These are phyloP conservation scores for Tipula unca DNA, from an alignment of 2,888 invertebrate species.

Conservation along the genomic window DNA sequence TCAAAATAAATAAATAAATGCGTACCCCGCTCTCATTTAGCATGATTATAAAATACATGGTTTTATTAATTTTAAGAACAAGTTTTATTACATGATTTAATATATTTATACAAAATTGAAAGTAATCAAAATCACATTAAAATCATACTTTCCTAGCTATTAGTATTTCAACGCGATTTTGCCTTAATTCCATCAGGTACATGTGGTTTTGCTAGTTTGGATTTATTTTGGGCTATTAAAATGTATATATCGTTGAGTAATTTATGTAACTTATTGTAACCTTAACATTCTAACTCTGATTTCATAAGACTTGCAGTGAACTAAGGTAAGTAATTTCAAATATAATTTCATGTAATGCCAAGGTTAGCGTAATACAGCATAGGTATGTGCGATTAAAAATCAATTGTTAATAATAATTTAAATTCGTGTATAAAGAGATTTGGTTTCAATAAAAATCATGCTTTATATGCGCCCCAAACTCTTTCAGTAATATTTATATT, in stretches of 20 bases:
- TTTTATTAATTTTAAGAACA: too few relatives aligned
- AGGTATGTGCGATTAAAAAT: background rate
- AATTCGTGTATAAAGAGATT: too few relatives aligned
- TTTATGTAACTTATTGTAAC: too few relatives aligned
- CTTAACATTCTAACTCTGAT: background rate
- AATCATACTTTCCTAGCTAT: background rate
- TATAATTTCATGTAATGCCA: background rate
- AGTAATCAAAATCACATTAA: background rate
- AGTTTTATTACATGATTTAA: background rate
- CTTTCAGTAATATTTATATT: too few relatives aligned
- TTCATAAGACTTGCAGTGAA: background rate
- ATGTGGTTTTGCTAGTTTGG: background rate
- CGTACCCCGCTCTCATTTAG: background rate
- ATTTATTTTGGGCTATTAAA: background rate
- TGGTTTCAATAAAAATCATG: too few relatives aligned
- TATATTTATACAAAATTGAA: background rate
- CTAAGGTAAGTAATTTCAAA: background rate
- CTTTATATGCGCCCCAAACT: too few relatives aligned
- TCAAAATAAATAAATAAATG: background rate
- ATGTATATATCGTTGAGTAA: background rate
- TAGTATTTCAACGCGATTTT: background rate
- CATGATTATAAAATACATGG: too few relatives aligned
- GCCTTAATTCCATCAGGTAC: background rate
- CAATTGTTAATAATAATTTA: background rate
- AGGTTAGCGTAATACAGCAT: background rate